Evolutionary conservation across 2,888 invertebrate genomes (phyloP), one percentile per base, ranked within the genome.

Genomic region (Andrena camellia): DNA sequence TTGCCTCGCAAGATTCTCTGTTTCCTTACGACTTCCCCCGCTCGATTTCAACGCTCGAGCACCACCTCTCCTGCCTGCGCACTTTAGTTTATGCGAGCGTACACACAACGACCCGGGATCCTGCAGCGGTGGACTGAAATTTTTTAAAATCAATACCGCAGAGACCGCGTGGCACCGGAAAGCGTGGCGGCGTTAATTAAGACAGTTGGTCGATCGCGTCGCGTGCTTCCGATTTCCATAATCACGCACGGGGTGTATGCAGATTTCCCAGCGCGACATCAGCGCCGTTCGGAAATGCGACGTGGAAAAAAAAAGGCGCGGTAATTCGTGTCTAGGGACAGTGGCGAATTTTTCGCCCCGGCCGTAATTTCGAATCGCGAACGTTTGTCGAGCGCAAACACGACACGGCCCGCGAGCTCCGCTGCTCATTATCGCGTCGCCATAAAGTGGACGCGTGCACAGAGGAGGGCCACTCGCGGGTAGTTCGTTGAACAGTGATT

Each of bases 401-500:
- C 57, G 59, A 48, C 20, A 10, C 42, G 26, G 71, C 23, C 59
- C 54, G 33, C 33, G 69, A 81, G 77, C 68, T 67, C 68, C 81
- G 60, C 59, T 50, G 70, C 72, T 89, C 83, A 89, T 88, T 88
- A 88, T 86, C 88, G 75, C 72, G 66, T 74, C 59, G 69, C 54
- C 82, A 78, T 83, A 66, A 89, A 84, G 78, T 81, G 78, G 83
- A 78, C 73, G 73, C 29, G 64, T 20, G 50, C 59, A 64, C 33
- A 8, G 8, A 33, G 59, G 64, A 73, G 26, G 80, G 23, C 62
- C 68, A 35, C 73, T 78, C 81, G 68, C 50, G 2, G 60, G 35
- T 70, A 70, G 88, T 89, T 91, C 90, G 88, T 89, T 91, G 90
- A 91, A 90, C 92, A 88, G 86, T 78, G 88, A 90, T 86, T 90